Percentiles rank a stretch among this genome's conserved stretches.
phyloP scores from a whole-genome alignment of 2,888 invertebrate species.

The Diplolepis rosae region DNA sequence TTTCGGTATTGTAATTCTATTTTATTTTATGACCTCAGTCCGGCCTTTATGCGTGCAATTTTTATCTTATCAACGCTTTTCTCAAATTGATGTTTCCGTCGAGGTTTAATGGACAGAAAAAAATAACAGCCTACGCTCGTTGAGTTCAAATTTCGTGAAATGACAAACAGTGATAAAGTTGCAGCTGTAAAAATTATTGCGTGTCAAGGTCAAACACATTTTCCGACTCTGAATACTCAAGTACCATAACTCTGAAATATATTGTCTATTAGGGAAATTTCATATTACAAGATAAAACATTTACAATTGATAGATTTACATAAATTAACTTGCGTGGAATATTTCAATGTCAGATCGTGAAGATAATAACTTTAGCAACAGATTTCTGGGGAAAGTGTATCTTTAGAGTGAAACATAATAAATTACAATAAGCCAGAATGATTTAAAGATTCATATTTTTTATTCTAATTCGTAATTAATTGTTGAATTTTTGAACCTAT shows the following conservation, averaged over 20 bases:
- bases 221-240: conserved; percentile 61
- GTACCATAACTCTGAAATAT: conserved; percentile 12
- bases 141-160: conserved; percentile 27
- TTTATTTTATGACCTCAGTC: background rate
- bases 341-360: background rate
- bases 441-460: too few species aligned
- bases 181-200: conserved; percentile 44
- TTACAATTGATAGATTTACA: background rate
- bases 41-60: background rate
- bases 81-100: background rate
- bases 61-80: background rate
- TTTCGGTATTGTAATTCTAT: background rate
- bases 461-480: too few species aligned
- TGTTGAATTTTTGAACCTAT: too few species aligned
- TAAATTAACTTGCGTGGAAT: background rate
- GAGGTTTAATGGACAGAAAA: conserved; percentile 4
- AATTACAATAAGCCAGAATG: too few species aligned
- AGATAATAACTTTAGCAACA: background rate
- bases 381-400: too few species aligned
- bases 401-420: too few species aligned
- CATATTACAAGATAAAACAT: background rate
- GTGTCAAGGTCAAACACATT: conserved; percentile 66
- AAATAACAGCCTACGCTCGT: conserved; percentile 30
- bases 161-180: conserved; percentile 34
- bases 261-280: background rate